A percentile compares a stretch with the other conserved stretches of the same genome.
Conservation (phyloP, 2,888 invertebrate species). For the Idaea biselata region DNA sequence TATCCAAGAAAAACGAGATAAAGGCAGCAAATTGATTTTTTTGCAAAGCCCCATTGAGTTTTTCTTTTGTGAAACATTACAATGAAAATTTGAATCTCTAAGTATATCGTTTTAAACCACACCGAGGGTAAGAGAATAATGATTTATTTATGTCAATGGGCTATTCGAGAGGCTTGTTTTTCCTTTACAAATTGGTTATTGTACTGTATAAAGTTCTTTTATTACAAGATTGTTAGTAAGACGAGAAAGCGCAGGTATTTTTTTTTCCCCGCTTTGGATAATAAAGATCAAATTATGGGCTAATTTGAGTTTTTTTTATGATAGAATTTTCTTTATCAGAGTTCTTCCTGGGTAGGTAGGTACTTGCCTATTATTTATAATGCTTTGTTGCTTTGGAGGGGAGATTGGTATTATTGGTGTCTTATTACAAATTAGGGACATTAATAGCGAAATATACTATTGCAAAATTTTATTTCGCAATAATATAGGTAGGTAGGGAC, state of each 20-base stretch:
- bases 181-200: conserved; percentile 76
- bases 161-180: conserved; percentile 63
- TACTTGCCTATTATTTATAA: conserved; percentile 20
- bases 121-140: conserved; percentile 59
- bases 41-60: conserved; percentile 68
- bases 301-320: conserved; percentile 58
- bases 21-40: conserved; percentile 78
- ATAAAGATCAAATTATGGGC: conserved; percentile 60
- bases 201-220: conserved; percentile 74
- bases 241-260: conserved; percentile 54
- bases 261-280: conserved; percentile 57
- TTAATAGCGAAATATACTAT: background rate
- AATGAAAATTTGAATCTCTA: conserved; percentile 71
- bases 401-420: conserved; percentile 8
- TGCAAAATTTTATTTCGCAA: background rate
- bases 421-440: background rate
- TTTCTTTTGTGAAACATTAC: conserved; percentile 76
- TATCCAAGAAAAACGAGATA: conserved; percentile 63
- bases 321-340: conserved; percentile 37
- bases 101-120: conserved; percentile 47
- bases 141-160: conserved; percentile 80
- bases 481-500: no score
- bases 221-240: conserved; percentile 75
- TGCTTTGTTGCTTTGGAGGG: conserved; percentile 27
- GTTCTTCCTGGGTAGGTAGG: conserved; percentile 19